Evolutionary conservation across 2,888 invertebrate genomes (phyloP).

Genomic region (Physocephala rufipes): DNA sequence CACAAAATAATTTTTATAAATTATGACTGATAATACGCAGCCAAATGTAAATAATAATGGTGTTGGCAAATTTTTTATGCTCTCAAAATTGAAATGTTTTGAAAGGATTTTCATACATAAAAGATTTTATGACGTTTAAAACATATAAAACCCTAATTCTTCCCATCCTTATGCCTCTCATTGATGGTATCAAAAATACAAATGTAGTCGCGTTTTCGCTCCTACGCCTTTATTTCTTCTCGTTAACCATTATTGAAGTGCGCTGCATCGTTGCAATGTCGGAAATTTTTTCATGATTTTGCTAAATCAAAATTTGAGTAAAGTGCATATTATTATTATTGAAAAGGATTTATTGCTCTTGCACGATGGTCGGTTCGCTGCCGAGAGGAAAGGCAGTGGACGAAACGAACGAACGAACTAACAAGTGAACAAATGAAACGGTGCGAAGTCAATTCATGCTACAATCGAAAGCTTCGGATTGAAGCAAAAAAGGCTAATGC

Average conservation of each 20-base stretch:
- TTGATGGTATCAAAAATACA: no score
- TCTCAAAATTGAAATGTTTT: no score
- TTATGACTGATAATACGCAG: background rate
- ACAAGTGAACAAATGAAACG: background rate
- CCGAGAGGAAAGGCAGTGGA: background rate
- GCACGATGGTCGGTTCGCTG: constrained; percentile 6
- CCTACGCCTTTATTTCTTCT: background rate
- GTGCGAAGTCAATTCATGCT: constrained; percentile 3
- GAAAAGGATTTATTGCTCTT: constrained; percentile 62
- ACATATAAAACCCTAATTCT: background rate
- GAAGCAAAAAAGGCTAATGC: background rate
- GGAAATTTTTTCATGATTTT: constrained; percentile 41
- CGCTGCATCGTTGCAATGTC: constrained; percentile 6
- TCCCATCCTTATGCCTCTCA: background rate
- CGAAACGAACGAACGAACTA: background rate
- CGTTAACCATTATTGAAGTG: no score
- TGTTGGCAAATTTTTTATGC: no score
- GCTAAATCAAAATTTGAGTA: constrained; percentile 42
- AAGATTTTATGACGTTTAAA: no score
- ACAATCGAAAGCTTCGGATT: constrained; percentile 13
- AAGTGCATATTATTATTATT: constrained; percentile 64
- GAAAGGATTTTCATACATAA: no score
- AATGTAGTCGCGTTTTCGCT: no score
- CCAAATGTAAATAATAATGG: no score
- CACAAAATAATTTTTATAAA: no score